Percentiles rank a stretch among this genome's conserved stretches.
phyloP scores from a whole-genome alignment of 2,113 vertebrate species.

The Hippocampus barbouri region DNA sequence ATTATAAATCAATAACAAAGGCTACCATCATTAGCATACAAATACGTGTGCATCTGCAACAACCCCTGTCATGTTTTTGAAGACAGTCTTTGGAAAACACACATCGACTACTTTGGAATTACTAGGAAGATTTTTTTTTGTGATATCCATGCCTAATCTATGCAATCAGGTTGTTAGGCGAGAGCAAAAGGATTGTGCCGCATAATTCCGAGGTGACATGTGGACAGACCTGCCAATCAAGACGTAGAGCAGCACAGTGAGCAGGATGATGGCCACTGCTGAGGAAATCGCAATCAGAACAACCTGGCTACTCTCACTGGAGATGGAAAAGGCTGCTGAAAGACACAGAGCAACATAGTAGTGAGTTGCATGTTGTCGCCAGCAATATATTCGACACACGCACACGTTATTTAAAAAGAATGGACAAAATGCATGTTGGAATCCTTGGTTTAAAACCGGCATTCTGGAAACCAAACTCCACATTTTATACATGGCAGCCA shows the following conservation, averaged over 20 bases:
- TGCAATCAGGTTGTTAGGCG: neutral
- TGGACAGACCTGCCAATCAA: slow-evolving; percentile 88
- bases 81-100: too few species aligned
- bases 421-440: neutral
- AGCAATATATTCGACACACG: neutral
- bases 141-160: neutral
- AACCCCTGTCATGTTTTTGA: too few species aligned
- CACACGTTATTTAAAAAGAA: neutral
- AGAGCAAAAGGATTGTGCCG: neutral
- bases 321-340: slow-evolving; percentile 92
- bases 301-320: slow-evolving; percentile 93
- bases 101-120: too few species aligned
- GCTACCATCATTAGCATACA: too few species aligned
- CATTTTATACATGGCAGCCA: neutral
- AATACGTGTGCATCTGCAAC: too few species aligned
- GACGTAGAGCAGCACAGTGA: slow-evolving; percentile 89
- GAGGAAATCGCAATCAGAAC: slow-evolving; percentile 93
- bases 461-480: neutral
- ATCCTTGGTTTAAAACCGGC: neutral
- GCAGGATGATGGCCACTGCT: slow-evolving; percentile 89
- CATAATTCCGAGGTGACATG: neutral
- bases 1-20: too few species aligned
- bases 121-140: too few species aligned
- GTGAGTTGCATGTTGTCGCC: neutral
- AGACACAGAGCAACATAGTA: slow-evolving; percentile 22